Evolutionary conservation across 2,113 vertebrate genomes (phyloP).

Genomic region (Perca flavescens): DNA sequence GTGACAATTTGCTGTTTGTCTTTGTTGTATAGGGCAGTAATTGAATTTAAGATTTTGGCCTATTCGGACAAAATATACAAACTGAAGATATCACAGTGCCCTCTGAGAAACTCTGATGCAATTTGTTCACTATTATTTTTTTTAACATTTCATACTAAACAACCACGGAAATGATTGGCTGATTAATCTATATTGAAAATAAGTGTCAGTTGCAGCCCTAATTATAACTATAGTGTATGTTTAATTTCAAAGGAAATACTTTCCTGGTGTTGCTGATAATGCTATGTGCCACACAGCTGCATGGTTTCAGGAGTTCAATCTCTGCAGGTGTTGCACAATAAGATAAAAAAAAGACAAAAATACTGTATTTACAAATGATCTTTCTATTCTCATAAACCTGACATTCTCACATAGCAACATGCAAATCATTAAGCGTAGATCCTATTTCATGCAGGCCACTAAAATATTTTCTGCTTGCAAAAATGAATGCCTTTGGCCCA

Average conservation of each 20-base stretch:
- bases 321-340: constrained; percentile 31
- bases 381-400: constrained; percentile 4
- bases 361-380: constrained; percentile 57
- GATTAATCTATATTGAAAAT: too few species aligned
- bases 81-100: neutral
- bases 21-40: neutral
- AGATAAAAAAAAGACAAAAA: constrained; percentile 24
- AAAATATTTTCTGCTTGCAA: constrained; percentile 35
- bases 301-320: constrained; percentile 8
- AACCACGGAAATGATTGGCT: too few species aligned
- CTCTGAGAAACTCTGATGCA: neutral
- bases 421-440: constrained; percentile 42
- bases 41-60: neutral
- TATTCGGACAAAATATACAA: neutral
- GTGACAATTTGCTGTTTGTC: neutral
- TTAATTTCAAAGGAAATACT: constrained; percentile 3
- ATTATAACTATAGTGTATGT: neutral
- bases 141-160: neutral
- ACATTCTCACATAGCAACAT: constrained; percentile 7
- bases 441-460: constrained; percentile 28
- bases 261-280: constrained; percentile 24
- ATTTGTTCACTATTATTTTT: neutral
- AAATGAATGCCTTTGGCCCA: constrained; percentile 42
- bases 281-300: neutral
- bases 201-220: neutral